Base-by-base conservation (phyloP, 2,797 vertebrate genomes). In the Glossophaga mutica region DNA sequence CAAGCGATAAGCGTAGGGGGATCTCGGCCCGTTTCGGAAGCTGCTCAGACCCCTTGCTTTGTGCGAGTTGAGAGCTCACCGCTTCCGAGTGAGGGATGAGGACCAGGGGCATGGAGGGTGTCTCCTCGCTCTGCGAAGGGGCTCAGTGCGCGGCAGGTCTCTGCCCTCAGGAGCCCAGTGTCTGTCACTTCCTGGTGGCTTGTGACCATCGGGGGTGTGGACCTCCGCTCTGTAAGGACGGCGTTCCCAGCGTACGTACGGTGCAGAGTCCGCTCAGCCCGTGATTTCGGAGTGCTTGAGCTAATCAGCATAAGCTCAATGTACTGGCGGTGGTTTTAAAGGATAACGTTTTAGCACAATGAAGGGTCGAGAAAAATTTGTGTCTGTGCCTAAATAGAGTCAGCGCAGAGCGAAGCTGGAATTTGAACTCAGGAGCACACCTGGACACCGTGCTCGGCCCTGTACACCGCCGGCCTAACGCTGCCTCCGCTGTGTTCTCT, bases 321-420 rank as follows among this genome's bases (percentile, higher is more conserved):
- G 50, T n/a, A 50, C 93, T 73, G 4, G 16, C 39, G 22, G 34
- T 55, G 6, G 70, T 92, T 59, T 90, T 59, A 84, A 96, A 91
- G 76, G 24, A 19, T 76, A 46, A 76, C 68, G 86, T 55, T 74
- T 77, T 68, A 90, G n/a, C 18, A 87, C 34, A 87, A 39, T 57
- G 90, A 22, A 48, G 19, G 19, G 1, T 44, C 76, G 11, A 67
- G 18, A n/a, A 74, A 89, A 90, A 6, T 32, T 44, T 44, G 2
- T 42, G 2, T 57, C 24, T 92, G 1, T 76, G 34, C 50, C 39
- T 73, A 73, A 50, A 12, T 15, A 74, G 34, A 62, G 7, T 34
- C 89, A 74, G 46, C 82, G n/a, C 18, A 65, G 62, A 67, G 24
- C 55, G 62, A 48, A 44, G 42, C 65, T 93, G 55, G 81, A 48